phyloP scores from a whole-genome alignment of 2,113 vertebrate genomes.

The Gavia stellata region DNA sequence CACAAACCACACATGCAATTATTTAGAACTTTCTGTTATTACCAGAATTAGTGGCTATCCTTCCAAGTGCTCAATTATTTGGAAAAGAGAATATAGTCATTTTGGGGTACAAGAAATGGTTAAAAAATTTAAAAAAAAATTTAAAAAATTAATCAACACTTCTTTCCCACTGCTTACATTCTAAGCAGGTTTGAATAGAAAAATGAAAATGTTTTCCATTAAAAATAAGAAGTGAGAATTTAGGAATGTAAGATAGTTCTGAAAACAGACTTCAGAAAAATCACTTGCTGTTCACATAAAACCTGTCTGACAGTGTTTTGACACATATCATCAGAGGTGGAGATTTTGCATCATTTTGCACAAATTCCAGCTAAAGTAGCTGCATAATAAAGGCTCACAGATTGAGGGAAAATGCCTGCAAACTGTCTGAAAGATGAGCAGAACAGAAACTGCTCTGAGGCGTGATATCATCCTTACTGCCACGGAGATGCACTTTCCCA shows the following conservation, averaged over 20 bases:
- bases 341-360: slow-evolving; percentile 34
- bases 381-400: slow-evolving; percentile 18
- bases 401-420: slow-evolving; percentile 23
- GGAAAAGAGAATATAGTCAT: neutral
- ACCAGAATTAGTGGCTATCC: neutral
- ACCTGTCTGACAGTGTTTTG: slow-evolving; percentile 59
- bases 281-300: slow-evolving; percentile 36
- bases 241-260: slow-evolving; percentile 7
- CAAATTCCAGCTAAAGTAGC: neutral
- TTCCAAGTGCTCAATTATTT: neutral
- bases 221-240: slow-evolving; percentile 29
- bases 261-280: slow-evolving; percentile 45
- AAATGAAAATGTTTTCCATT: slow-evolving; percentile 5
- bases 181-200: neutral
- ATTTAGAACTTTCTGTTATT: neutral
- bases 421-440: neutral
- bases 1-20: neutral
- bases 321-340: slow-evolving; percentile 44
- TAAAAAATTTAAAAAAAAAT: neutral
- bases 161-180: neutral
- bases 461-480: neutral
- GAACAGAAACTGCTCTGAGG: slow-evolving; percentile 15
- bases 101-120: neutral
- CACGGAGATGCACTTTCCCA: neutral
- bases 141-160: neutral